A percentile compares a stretch with the other conserved stretches of the same genome.
Evolutionary conservation across 1,140 invertebrate species (phyloP).

Genomic region (Drosophila yakuba): DNA sequence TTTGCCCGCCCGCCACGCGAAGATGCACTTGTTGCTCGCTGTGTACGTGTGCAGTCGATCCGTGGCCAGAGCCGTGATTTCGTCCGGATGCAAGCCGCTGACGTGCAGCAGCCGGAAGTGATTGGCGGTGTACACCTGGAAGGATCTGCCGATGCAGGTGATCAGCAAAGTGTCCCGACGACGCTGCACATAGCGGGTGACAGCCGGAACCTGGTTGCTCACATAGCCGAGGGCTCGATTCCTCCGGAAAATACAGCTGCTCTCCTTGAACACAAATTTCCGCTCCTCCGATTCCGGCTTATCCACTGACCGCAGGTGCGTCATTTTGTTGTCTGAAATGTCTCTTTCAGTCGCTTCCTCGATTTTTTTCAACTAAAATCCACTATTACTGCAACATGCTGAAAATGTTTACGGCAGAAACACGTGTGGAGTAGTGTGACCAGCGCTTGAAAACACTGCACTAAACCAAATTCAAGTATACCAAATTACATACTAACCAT

Average conservation of each 20-base stretch:
- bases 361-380: constrained; percentile 18
- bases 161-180: constrained; percentile 95
- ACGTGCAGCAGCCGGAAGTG: constrained; percentile 94
- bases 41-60: constrained; percentile 94
- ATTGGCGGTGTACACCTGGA: constrained; percentile 95
- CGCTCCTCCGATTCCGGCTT: constrained; percentile 24
- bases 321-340: constrained; percentile 39
- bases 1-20: constrained; percentile 94
- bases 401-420: constrained; percentile 53
- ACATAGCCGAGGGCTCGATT: constrained; percentile 95
- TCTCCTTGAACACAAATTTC: constrained; percentile 52
- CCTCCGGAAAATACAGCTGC: constrained; percentile 92
- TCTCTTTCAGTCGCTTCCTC: constrained; percentile 1
- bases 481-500: neutral
- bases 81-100: constrained; percentile 91
- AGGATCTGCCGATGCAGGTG: constrained; percentile 95
- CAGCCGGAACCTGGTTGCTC: constrained; percentile 95
- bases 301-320: constrained; percentile 36
- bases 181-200: constrained; percentile 92
- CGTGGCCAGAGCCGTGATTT: constrained; percentile 92
- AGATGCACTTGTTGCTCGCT: constrained; percentile 91
- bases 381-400: neutral
- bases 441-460: constrained; percentile 1
- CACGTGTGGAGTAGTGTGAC: constrained; percentile 43
- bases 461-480: neutral